These are phyloP conservation scores for Isoperla grammatica DNA, from an alignment of 2,888 invertebrate genomes.

Conservation along the genomic window DNA sequence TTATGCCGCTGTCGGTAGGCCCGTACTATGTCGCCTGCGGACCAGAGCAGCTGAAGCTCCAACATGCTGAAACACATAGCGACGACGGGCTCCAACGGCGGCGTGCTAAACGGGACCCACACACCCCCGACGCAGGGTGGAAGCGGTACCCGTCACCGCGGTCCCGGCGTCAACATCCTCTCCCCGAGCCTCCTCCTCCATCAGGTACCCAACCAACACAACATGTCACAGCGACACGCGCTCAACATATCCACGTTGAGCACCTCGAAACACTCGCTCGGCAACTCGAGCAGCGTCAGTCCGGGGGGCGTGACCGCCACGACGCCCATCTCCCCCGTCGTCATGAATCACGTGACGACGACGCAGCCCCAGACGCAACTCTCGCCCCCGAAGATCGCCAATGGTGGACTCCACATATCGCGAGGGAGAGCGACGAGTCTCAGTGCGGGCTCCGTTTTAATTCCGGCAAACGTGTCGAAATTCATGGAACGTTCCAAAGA, in stretches of 20 bases:
- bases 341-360: slow-evolving; percentile 38
- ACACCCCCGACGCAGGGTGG: slow-evolving; percentile 10
- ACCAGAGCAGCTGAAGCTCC: neutral
- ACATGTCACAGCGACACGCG: slow-evolving; percentile 39
- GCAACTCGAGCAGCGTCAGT: slow-evolving; percentile 52
- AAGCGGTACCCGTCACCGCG: neutral
- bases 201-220: slow-evolving; percentile 26
- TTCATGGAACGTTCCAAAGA: slow-evolving; percentile 43
- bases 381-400: slow-evolving; percentile 41
- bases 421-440: slow-evolving; percentile 38
- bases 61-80: slow-evolving; percentile 14
- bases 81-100: slow-evolving; percentile 12
- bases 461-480: slow-evolving; percentile 28
- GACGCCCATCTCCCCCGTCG: slow-evolving; percentile 38
- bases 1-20: neutral
- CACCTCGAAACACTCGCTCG: slow-evolving; percentile 59
- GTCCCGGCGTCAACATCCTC: slow-evolving; percentile 2
- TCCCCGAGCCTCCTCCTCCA: neutral
- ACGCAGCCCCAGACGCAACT: slow-evolving; percentile 29
- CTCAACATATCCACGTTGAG: slow-evolving; percentile 49
- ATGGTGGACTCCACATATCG: slow-evolving; percentile 56
- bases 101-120: slow-evolving; percentile 5
- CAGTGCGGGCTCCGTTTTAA: slow-evolving; percentile 23
- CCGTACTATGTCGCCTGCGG: too few relatives aligned
- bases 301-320: slow-evolving; percentile 47